Evolutionary conservation across 1,140 invertebrate species (phyloP).

Genomic region (Batillaria attramentaria): DNA sequence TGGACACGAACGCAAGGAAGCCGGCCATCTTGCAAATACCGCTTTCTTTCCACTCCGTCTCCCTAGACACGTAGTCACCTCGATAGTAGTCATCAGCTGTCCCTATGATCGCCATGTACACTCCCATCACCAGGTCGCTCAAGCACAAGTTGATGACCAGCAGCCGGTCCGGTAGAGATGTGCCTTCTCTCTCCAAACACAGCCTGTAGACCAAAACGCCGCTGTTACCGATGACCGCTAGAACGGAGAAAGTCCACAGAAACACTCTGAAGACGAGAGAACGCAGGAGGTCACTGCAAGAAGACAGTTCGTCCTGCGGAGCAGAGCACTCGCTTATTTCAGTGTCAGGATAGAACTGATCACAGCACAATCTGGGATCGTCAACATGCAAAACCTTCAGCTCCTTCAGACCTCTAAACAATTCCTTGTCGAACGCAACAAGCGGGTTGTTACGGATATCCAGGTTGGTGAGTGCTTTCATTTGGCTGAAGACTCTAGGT

Average conservation of each 20-base stretch:
- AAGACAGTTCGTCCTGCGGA: constrained; percentile 10
- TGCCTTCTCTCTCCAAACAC: background rate
- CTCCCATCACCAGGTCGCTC: constrained; percentile 9
- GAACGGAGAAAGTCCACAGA: background rate
- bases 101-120: constrained; percentile 8
- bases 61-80: background rate
- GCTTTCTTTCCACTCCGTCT: background rate
- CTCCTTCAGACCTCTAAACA: background rate
- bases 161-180: background rate
- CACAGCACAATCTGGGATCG: background rate
- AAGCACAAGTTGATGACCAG: background rate
- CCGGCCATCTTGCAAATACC: background rate
- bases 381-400: background rate
- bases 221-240: background rate
- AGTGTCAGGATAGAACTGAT: background rate
- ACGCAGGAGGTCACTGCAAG: background rate
- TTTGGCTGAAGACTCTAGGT: background rate
- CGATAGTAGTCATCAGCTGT: background rate
- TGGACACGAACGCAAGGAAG: background rate
- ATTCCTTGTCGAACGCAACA: background rate
- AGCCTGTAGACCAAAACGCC: background rate
- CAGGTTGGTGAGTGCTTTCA: background rate
- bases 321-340: background rate
- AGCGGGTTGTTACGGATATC: background rate
- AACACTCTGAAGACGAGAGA: background rate